Evolutionary conservation across 2,797 vertebrate genomes (phyloP).

Genomic region (Acipenser oxyrinchus): DNA sequence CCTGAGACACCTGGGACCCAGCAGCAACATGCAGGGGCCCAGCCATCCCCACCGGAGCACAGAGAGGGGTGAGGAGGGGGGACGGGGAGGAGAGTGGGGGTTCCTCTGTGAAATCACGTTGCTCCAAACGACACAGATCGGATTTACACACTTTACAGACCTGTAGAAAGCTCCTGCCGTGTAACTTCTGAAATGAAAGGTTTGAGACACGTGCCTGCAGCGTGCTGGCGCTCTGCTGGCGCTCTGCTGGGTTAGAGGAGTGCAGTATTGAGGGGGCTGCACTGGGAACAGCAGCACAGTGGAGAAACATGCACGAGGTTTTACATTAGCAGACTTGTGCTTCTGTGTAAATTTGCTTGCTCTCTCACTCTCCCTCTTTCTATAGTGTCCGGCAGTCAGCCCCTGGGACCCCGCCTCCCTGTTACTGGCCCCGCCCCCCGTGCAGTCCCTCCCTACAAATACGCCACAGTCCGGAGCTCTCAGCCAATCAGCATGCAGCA

Average conservation of each 20-base stretch:
- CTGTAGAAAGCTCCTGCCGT: neutral
- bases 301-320: too few species aligned
- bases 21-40: conserved; percentile 63
- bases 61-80: conserved; percentile 66
- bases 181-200: neutral
- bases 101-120: neutral
- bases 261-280: neutral
- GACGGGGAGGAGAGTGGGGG: neutral
- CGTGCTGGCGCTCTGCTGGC: neutral
- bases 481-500: conserved; percentile 80
- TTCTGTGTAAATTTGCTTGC: neutral
- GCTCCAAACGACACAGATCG: neutral
- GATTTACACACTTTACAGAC: neutral
- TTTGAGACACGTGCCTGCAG: neutral
- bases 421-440: conserved; percentile 76
- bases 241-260: neutral
- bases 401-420: conserved; percentile 73
- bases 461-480: conserved; percentile 79
- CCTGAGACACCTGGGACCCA: conserved; percentile 80
- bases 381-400: conserved; percentile 55
- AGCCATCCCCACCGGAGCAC: conserved; percentile 63
- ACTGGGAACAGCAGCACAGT: neutral
- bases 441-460: conserved; percentile 88
- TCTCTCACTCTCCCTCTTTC: conserved; percentile 10
- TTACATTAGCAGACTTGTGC: too few species aligned